Evolutionary conservation across 2,888 invertebrate genomes (phyloP), one percentile per base, ranked within the genome.

Genomic region (Leucophenga maculata): DNA sequence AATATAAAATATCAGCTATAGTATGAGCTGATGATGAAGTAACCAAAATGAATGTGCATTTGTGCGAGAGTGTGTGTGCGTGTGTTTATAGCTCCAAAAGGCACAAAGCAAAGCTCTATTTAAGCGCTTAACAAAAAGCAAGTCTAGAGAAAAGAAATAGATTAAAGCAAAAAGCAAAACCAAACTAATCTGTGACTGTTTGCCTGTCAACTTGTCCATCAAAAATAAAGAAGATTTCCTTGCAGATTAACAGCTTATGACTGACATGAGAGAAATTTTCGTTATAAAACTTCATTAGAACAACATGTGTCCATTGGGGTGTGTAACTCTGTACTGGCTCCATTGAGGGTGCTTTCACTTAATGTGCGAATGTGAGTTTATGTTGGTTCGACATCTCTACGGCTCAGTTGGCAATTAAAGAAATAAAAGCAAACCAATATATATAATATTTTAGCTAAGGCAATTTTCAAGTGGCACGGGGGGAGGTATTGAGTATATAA

Each of bases 241-340:
- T 73, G 70, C 72, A 78, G 84, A 80, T 80, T 80, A 83, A 80
- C 75, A 82, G 80, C 82, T 80, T 80, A 80, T 84, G 82, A 84
- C 79, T 72, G 84, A 77, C 77, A 82, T 78, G 75, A 72, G 73
- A 75, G 68, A 74, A 76, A 76, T 72, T 74, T 50, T 74, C 74
- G 80, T 84, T 82, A 69, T 70, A 78, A 78, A 80, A 78, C 84
- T 84, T 84, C 82, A 80, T 80, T 80, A 80, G 80, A 1, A 39
- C 84, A 78, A 78, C 80, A 78, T 83, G 84, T 74, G 74, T 71
- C 72, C 77, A 68, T 67, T 74, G 69, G 71, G 4, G 71, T 74
- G 73, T 70, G 74, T 22, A 6, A 13, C 14, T 26, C 18, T 20
- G 13, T 54, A 20, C 20, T 48, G 14, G 48, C 13, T 13, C 16